Conservation (phyloP, 2,797 vertebrate genomes). For the Setipinna tenuifilis region DNA sequence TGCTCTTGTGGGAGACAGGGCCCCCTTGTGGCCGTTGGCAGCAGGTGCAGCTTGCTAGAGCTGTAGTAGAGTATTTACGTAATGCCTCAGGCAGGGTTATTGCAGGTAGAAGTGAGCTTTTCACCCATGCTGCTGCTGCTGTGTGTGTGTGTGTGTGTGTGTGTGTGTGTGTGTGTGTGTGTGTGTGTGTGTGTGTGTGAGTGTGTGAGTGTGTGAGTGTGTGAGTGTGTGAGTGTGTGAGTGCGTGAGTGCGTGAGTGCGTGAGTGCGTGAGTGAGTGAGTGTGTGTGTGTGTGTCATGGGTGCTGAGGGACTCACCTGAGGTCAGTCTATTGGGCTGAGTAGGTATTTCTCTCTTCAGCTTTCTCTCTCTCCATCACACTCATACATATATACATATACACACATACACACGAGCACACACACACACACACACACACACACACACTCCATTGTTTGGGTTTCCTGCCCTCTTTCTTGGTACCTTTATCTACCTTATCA, state of each 20-base stretch:
- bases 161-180: too few species aligned
- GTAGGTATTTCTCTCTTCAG: neutral
- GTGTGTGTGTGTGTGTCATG: neutral
- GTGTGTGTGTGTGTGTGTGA: too few species aligned
- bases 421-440: too few species aligned
- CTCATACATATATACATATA: neutral
- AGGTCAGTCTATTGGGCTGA: neutral
- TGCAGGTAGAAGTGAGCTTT: too few species aligned
- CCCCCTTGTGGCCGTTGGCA: neutral
- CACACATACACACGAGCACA: neutral
- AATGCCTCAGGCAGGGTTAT: too few species aligned
- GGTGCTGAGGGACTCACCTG: constrained; percentile 1
- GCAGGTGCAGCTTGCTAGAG: neutral
- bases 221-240: neutral
- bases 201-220: too few species aligned
- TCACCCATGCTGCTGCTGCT: too few species aligned
- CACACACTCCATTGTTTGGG: too few species aligned
- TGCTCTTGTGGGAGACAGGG: neutral
- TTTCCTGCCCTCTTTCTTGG: neutral
- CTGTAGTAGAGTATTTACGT: neutral
- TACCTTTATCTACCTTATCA: neutral
- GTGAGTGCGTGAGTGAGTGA: too few species aligned
- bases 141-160: too few species aligned
- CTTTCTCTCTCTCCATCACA: neutral
- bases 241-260: too few species aligned